phyloP scores from a whole-genome alignment of 2,797 vertebrate genomes.

The Pogonophryne albipinna region DNA sequence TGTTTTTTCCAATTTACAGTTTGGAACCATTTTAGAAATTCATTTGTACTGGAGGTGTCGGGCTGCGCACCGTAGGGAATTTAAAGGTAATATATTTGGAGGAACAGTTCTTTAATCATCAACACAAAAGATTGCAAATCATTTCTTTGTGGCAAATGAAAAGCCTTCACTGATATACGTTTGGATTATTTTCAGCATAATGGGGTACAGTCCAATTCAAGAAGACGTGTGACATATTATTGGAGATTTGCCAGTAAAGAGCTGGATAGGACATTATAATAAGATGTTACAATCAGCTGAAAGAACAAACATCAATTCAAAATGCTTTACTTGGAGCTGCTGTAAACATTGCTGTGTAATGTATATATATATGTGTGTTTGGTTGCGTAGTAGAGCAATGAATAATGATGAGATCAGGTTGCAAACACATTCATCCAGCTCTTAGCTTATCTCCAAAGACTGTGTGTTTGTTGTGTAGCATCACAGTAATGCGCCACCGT shows the following conservation, averaged over 20 bases:
- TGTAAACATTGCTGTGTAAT: background rate
- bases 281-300: background rate
- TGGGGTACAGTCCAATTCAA: constrained; percentile 18
- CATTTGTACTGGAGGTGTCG: constrained; percentile 41
- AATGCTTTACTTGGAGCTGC: constrained; percentile 2
- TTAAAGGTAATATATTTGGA: constrained; percentile 49
- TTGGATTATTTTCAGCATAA: constrained; percentile 51
- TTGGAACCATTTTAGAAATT: constrained; percentile 46
- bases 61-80: constrained; percentile 43
- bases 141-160: constrained; percentile 49
- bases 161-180: constrained; percentile 24
- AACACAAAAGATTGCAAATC: constrained; percentile 48
- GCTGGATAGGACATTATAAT: background rate
- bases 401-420: constrained; percentile 32
- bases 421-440: constrained; percentile 12
- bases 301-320: constrained; percentile 1
- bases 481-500: constrained; percentile 45
- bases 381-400: background rate
- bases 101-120: constrained; percentile 61
- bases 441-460: constrained; percentile 26
- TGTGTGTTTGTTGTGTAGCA: constrained; percentile 22
- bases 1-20: constrained; percentile 27
- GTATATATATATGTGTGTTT: background rate
- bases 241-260: constrained; percentile 12
- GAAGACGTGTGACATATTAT: constrained; percentile 1